phyloP scores from a whole-genome alignment of 2,113 vertebrate genomes.

The Lampris incognitus region DNA sequence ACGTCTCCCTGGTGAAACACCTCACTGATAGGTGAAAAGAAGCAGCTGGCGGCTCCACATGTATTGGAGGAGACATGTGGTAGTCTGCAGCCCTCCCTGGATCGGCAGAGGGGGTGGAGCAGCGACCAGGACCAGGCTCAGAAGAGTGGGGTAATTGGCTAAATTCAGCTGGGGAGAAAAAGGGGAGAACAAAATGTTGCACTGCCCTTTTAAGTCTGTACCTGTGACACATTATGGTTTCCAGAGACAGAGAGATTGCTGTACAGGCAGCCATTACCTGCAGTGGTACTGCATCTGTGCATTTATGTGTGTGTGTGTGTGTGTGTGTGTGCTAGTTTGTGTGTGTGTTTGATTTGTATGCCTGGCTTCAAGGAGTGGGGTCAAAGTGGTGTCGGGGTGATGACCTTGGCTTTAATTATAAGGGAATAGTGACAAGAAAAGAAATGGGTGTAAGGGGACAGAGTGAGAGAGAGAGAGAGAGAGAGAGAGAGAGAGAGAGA shows the following conservation, averaged over 20 bases:
- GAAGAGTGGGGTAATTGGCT: too few relatives aligned
- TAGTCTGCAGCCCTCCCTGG: too few relatives aligned
- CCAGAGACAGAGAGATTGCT: conserved; percentile 23
- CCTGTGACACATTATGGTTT: conserved; percentile 9
- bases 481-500: background rate
- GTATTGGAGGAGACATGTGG: too few relatives aligned
- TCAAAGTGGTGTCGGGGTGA: conserved; percentile 57
- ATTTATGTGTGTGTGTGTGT: background rate
- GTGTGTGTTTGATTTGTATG: conserved; percentile 41
- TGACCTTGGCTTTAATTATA: conserved; percentile 73
- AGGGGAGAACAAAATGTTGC: conserved; percentile 5
- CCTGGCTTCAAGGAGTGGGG: conserved; percentile 31
- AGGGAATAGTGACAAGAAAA: conserved; percentile 63
- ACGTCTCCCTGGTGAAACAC: too few relatives aligned
- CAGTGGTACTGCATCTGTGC: background rate
- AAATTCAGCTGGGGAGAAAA: too few relatives aligned
- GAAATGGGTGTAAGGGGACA: background rate
- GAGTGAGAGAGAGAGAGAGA: background rate
- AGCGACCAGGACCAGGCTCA: too few relatives aligned
- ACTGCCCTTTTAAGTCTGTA: conserved; percentile 38
- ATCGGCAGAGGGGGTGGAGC: too few relatives aligned
- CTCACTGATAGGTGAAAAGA: too few relatives aligned
- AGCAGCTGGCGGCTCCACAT: too few relatives aligned
- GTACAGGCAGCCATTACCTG: background rate
- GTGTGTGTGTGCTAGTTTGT: conserved; percentile 9